phyloP scores from a whole-genome alignment of 2,888 invertebrate species.

The Dimorphilus gyrociliatus region DNA sequence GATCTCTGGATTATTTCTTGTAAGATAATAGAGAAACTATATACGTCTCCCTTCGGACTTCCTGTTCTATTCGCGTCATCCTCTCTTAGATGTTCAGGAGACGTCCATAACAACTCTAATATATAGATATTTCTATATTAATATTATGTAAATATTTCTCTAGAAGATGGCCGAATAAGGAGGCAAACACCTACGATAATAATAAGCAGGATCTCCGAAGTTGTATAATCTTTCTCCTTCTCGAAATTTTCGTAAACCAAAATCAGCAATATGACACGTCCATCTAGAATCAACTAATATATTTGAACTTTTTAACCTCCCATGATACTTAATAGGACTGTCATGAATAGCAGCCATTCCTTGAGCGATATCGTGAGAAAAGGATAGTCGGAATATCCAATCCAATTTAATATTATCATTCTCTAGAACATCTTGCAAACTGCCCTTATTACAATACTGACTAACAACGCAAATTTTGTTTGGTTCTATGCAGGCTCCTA shows the following conservation, averaged over 20 bases:
- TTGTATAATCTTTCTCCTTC: constrained; percentile 13
- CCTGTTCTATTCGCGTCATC: constrained; percentile 7
- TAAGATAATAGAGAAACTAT: constrained; percentile 21
- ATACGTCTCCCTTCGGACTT: constrained; percentile 20
- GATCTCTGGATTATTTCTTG: constrained; percentile 18
- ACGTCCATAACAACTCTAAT: constrained; percentile 20
- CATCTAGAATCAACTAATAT: constrained; percentile 22
- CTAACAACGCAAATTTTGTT: constrained; percentile 9
- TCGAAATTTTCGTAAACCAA: constrained; percentile 18
- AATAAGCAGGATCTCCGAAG: not conserved
- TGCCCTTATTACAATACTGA: constrained; percentile 16
- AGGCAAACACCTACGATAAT: not conserved
- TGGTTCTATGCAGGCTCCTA: constrained; percentile 13
- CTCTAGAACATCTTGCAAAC: constrained; percentile 19
- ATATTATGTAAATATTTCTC: constrained; percentile 2
- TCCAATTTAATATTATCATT: constrained; percentile 20
- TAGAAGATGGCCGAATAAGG: not conserved
- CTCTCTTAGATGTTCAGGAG: constrained; percentile 19
- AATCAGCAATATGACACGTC: constrained; percentile 23
- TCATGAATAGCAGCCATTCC: constrained; percentile 21
- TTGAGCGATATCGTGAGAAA: constrained; percentile 14
- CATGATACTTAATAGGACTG: constrained; percentile 17
- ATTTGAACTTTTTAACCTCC: constrained; percentile 18
- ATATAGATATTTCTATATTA: constrained; percentile 3
- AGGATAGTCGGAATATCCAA: constrained; percentile 19